Base-by-base conservation (phyloP, 2,888 invertebrate species). In the Apotomis betuletana region DNA sequence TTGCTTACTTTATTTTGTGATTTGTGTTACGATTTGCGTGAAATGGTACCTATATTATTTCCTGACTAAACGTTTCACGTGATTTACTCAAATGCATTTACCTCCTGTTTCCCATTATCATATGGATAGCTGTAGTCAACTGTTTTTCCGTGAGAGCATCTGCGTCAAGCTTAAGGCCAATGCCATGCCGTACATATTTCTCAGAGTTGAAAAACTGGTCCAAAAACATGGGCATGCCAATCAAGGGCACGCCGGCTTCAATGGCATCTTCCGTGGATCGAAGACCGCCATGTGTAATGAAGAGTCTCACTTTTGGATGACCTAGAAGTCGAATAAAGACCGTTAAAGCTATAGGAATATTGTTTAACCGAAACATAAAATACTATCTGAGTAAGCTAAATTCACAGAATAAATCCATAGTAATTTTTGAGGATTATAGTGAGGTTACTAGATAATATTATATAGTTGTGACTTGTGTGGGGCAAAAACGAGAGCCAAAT, bases 231-330 rank as follows among this genome's bases (percentile, higher is more conserved):
- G 92, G 92, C n/a, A 93, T 77, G 5, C 87, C 90, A 0, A 93
- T 75, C 3, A 93, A 75, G 0, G 93, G 92, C 1, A 91, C 88
- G 54, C 87, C 87, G 5, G 88, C 87, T 9, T 81, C 78, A 13
- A 93, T 88, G 0, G 92, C 85, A 78, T 94, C 93, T 64, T 92
- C 91, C 1, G 90, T 86, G 0, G 93, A 93, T 74, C 93, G 92
- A 1, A 92, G 75, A 2, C 94, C 94, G 65, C 88, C 90, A 86
- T 94, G 94, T 0, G 90, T 91, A 62, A 94, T 85, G 58, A 94
- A 94, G 0, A 91, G 73, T 74, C 93, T 94, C 0, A 94, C 74
- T 65, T 94, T 94, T 13, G 88, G 87, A 80, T 94, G 93, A 57
- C 77, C 87, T 87, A 75, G 4, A 82, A 52, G 49, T 36, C 3